Base-by-base conservation (phyloP, 2,797 vertebrate genomes). In the Saxicola maurus region DNA sequence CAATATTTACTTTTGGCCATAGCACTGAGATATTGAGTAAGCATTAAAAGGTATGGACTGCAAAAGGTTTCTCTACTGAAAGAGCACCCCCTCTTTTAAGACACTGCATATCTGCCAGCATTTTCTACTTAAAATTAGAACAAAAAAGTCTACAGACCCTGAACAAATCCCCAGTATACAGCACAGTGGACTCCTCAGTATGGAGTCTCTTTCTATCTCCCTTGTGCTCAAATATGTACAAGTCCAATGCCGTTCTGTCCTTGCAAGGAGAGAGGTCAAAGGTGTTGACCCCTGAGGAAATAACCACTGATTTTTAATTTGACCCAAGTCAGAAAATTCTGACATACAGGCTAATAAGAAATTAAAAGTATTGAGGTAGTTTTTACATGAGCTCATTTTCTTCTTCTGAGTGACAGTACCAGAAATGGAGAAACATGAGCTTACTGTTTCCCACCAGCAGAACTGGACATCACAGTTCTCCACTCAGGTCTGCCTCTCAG, bases 361-460 rank as follows among this genome's bases (percentile, higher is more conserved):
- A 86, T 52, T 38, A n/a, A 35, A 77, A 76, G 20, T 35, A 35
- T 1, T 19, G 52, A 31, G n/a, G 48, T 3, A 19, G 11, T 46
- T 78, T 75, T 42, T 14, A 49, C 27, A n/a, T 2, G 3, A 8
- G 16, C 51, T 76, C 7, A 6, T 38, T 56, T 74, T 65, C 33
- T 59, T 52, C 48, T 61, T 65, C n/a, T 0, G 3, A 37, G 31
- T 0, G 3, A 52, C 0, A 0, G 7, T 10, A 81, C 10, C 43
- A 79, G 46, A 69, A 4, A 48, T 0, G 1, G 33, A 56, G 18
- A 19, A 59, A 40, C 21, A 35, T 0, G 7, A 48, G 11, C 23
- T 48, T 25, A 35, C 23, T 9, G 17, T 9, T 66, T 76, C 62
- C 72, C 51, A 76, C 37, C n/a, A 45, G 40, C 23, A 86, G 65